A percentile compares a stretch with the other conserved stretches of the same genome.
Conservation (phyloP, 1,140 invertebrate species). For the Zaprionus gabonicus region DNA sequence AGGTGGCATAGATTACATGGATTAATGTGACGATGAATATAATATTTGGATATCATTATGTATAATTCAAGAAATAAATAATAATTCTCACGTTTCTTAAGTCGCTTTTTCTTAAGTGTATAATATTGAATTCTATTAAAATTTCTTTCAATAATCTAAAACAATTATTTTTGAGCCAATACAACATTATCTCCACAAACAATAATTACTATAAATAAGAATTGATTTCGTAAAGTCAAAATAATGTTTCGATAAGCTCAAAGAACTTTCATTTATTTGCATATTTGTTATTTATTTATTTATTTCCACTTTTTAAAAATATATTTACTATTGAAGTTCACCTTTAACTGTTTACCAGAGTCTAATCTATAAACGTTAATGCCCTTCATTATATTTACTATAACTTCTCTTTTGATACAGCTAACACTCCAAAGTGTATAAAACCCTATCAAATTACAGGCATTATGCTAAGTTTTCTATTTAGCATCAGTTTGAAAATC, state of each 20-base stretch:
- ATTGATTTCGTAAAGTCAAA: too few relatives aligned
- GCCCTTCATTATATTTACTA: not conserved
- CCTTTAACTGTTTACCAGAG: not conserved
- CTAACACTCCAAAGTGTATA: not conserved
- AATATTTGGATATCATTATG: too few relatives aligned
- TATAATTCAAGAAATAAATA: too few relatives aligned
- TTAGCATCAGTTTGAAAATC: not conserved
- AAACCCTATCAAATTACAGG: not conserved
- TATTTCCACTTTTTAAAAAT: too few relatives aligned
- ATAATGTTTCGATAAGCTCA: not conserved
- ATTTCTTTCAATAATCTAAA: not conserved
- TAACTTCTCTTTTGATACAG: not conserved
- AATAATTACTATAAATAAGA: too few relatives aligned
- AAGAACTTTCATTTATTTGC: not conserved
- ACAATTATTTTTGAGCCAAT: not conserved
- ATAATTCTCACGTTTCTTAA: too few relatives aligned
- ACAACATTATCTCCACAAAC: too few relatives aligned
- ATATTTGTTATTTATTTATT: too few relatives aligned
- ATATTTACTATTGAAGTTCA: too few relatives aligned
- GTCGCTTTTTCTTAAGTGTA: too few relatives aligned
- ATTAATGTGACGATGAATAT: too few relatives aligned
- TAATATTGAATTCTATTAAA: not conserved
- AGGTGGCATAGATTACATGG: not conserved
- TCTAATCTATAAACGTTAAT: not conserved
- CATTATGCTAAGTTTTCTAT: conserved; percentile 7